phyloP scores from a whole-genome alignment of 2,113 vertebrate species.

The Thymallus thymallus region DNA sequence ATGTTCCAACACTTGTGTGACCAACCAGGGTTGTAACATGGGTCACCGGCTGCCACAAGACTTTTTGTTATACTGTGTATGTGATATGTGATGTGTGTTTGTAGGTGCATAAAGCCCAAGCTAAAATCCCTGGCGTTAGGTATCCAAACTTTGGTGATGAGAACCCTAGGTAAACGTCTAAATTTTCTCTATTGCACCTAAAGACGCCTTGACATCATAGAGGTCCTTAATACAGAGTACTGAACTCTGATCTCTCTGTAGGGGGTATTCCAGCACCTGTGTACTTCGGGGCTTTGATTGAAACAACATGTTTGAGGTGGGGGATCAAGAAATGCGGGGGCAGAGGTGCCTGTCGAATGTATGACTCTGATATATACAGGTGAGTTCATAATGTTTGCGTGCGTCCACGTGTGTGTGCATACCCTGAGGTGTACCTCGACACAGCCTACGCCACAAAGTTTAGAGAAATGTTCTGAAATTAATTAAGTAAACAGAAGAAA shows the following conservation, averaged over 20 bases:
- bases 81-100: slow-evolving; percentile 8
- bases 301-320: slow-evolving; percentile 88
- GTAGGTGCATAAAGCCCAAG: slow-evolving; percentile 64
- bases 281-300: slow-evolving; percentile 87
- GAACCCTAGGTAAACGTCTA: slow-evolving; percentile 56
- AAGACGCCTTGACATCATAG: slow-evolving; percentile 40
- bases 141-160: slow-evolving; percentile 1
- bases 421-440: not conserved
- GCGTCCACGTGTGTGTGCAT: not conserved
- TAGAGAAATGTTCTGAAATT: no score
- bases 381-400: slow-evolving; percentile 28
- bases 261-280: slow-evolving; percentile 83
- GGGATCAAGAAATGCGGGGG: slow-evolving; percentile 75
- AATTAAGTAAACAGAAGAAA: no score
- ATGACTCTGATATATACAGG: slow-evolving; percentile 77
- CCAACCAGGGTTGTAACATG: slow-evolving; percentile 24
- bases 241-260: not conserved
- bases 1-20: not conserved
- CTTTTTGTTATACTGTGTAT: slow-evolving; percentile 40
- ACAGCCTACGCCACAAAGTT: no score
- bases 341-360: slow-evolving; percentile 83
- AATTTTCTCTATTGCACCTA: not conserved
- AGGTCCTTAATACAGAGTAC: not conserved
- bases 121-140: slow-evolving; percentile 84
- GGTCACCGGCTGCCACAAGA: slow-evolving; percentile 52